Conservation (phyloP, 2,888 invertebrate genomes). For the Thymelicus sylvestris region DNA sequence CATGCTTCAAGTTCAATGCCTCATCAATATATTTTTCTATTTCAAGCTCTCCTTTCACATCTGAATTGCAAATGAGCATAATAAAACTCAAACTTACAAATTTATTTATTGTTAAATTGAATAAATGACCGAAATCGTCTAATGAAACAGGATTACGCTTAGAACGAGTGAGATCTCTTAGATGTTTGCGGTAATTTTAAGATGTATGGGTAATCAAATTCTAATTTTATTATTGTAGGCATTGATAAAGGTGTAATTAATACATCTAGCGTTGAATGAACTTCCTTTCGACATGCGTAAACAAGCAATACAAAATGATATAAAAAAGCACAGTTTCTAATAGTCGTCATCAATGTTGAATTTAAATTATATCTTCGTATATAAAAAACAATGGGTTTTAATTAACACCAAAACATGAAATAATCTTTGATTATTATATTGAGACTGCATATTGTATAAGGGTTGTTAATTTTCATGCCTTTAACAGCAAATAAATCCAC, state of each 20-base stretch:
- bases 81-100: slow-evolving; percentile 18
- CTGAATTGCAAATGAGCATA: slow-evolving; percentile 18
- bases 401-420: no score
- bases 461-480: no score
- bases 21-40: background rate
- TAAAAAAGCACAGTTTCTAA: no score
- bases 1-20: slow-evolving; percentile 19
- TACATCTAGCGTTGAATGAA: background rate
- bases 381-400: no score
- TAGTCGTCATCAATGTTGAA: no score
- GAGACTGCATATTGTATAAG: no score
- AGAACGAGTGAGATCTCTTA: background rate
- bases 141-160: slow-evolving; percentile 11
- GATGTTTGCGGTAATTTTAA: background rate
- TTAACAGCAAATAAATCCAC: no score
- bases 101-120: slow-evolving; percentile 17
- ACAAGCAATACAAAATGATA: background rate
- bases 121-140: slow-evolving; percentile 15
- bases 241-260: background rate
- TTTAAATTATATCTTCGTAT: no score
- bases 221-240: background rate
- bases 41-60: slow-evolving; percentile 1
- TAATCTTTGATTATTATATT: no score
- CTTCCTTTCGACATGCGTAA: background rate
- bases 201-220: background rate